Conservation (phyloP, 2,797 vertebrate species). For the Crax fasciolata region DNA sequence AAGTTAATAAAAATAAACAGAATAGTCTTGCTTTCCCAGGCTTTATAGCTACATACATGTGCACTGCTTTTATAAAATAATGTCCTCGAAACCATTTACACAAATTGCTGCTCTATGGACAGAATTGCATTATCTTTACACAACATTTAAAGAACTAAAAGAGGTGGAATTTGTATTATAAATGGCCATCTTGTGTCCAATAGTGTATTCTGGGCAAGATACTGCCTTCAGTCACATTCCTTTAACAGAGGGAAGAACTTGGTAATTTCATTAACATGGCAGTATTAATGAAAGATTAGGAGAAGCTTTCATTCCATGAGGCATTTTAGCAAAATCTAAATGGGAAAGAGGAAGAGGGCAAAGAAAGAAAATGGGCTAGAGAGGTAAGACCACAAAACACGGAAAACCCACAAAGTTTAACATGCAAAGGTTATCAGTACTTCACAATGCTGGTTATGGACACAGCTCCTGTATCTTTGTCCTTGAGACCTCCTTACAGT, state of each 20-base stretch:
- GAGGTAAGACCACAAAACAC: background rate
- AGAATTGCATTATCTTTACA: background rate
- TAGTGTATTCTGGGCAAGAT: background rate
- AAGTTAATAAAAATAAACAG: background rate
- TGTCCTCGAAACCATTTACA: background rate
- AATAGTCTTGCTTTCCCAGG: background rate
- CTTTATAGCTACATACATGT: background rate
- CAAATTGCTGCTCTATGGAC: background rate
- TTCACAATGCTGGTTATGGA: background rate
- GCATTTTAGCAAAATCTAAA: background rate
- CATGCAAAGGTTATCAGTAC: background rate
- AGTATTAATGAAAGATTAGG: background rate
- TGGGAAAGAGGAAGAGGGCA: background rate
- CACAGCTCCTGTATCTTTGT: constrained; percentile 9
- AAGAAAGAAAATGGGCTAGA: background rate
- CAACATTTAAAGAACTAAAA: background rate
- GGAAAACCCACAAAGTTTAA: background rate
- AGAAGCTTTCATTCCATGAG: background rate
- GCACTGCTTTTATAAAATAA: background rate
- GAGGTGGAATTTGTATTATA: background rate
- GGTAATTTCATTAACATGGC: background rate
- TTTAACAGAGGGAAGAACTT: background rate
- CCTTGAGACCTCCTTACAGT: constrained; percentile 11
- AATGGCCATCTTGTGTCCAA: background rate
- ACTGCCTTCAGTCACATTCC: background rate